Base-by-base conservation (phyloP, 2,113 vertebrate species). In the Ciconia boyciana region DNA sequence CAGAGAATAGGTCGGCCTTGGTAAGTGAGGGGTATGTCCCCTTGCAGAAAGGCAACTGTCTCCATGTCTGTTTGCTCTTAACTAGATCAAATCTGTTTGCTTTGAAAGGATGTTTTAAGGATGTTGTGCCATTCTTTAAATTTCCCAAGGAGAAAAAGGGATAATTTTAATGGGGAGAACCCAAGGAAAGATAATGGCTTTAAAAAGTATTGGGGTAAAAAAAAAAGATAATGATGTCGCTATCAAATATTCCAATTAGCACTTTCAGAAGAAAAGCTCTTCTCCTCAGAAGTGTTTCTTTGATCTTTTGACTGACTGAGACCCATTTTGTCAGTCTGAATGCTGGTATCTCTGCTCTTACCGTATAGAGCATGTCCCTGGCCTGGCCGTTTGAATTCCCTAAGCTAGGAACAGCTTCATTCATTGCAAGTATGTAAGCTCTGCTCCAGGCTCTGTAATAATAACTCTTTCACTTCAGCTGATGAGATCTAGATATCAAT, bases 391-490 rank as follows among this genome's bases (percentile, higher is more conserved):
- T 97, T 90, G 85, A 93, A 96, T 96, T 92, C 92, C 89, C 79
- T 48, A 34, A 90, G 83, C 70, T 69, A 68, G 84, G 94, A 96
- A 89, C 89, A 64, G 76, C 55, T 96, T 88, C 94, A 89, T 91
- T 95, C 93, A 82, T 64, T 83, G 91, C 70, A 90, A 92, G 55
- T 44, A 66, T 93, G 84, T 93, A 88, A 93, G 82, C 80, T 65
- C 51, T 92, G 90, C 94, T 96, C 66, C 95, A 94, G 96, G 96
- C 87, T 96, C 90, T 86, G 62, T 91, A 94, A 94, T 93, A 97
- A 97, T 97, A 97, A 96, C 89, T 60, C 85, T 96, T 97, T 96
- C 93, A 94, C 92, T 97, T 96, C 94, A 93, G 85, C 76, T 96
- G 95, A 94, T 93, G 94, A 96, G 90, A 96, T 97, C 85, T 91